Percentiles rank a stretch among this genome's conserved stretches.
Evolutionary conservation across 35 echinoderm and acorn worm genomes (phyloP).

Genomic region (Holothuria glaberrima): DNA sequence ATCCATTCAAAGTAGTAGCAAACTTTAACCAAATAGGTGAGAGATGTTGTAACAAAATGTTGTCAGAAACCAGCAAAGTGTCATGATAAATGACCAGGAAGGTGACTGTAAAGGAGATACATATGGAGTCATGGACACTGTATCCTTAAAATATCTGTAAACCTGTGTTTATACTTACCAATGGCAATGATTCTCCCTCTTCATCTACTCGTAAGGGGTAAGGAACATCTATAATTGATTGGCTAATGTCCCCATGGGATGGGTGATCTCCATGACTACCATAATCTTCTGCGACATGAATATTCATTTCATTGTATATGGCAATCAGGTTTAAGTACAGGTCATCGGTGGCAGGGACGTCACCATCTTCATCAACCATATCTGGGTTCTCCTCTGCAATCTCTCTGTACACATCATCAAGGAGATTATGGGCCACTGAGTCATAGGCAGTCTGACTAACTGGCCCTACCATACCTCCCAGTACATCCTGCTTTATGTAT

Average conservation of each 20-base stretch:
- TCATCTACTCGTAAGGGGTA: too few species aligned
- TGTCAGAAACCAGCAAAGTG: neutral
- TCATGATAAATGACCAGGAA: too few species aligned
- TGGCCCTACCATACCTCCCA: neutral
- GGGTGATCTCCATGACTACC: too few species aligned
- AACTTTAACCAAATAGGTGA: neutral
- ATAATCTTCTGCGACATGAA: neutral
- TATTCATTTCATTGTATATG: neutral
- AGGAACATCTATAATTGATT: too few species aligned
- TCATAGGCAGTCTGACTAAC: neutral
- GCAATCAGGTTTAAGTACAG: conserved; percentile 20
- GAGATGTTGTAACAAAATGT: too few species aligned
- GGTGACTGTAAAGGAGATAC: too few species aligned
- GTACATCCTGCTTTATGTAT: too few species aligned
- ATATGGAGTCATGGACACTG: too few species aligned
- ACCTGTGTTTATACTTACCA: neutral
- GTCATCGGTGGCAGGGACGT: conserved; percentile 7
- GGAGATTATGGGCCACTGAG: neutral
- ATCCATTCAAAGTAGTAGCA: neutral
- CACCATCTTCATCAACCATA: conserved; percentile 40
- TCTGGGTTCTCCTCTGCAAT: conserved; percentile 33
- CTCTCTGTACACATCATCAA: conserved; percentile 21
- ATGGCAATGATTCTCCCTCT: neutral
- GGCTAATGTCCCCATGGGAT: too few species aligned
- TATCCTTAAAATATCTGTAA: neutral